phyloP scores from a whole-genome alignment of 2,888 invertebrate species.

The Rhingia campestris region DNA sequence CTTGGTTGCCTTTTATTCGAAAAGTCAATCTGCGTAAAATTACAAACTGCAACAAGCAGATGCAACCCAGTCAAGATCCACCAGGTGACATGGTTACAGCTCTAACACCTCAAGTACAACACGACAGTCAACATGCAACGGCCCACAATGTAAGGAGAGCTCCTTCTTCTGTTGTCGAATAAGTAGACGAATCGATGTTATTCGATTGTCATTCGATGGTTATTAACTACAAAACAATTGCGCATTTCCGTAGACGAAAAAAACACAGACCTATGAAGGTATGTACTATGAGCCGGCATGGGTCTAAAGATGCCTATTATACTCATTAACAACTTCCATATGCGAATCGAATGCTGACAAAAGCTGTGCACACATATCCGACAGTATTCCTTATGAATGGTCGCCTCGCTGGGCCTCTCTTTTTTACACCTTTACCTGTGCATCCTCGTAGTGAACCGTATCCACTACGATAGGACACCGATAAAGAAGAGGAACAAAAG shows the following conservation, averaged over 20 bases:
- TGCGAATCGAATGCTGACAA: conserved; percentile 69
- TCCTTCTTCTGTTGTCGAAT: not conserved
- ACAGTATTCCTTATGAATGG: conserved; percentile 19
- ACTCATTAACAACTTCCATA: conserved; percentile 64
- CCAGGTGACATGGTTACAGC: conserved; percentile 50
- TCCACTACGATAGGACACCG: conserved; percentile 4
- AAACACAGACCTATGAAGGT: not conserved
- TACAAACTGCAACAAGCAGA: conserved; percentile 40
- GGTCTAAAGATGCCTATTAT: conserved; percentile 37
- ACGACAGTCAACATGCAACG: conserved; percentile 29
- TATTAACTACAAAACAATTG: conserved; percentile 67
- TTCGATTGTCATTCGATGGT: conserved; percentile 69
- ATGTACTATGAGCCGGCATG: conserved; percentile 46
- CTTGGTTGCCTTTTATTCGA: not conserved
- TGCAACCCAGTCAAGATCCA: conserved; percentile 30
- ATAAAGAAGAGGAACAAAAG: conserved; percentile 32
- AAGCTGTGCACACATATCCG: conserved; percentile 62
- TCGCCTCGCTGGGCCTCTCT: conserved; percentile 40
- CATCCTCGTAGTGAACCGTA: not conserved
- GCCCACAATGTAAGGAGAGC: conserved; percentile 12
- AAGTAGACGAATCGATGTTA: conserved; percentile 41
- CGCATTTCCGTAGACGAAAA: conserved; percentile 39
- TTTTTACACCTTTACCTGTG: conserved; percentile 68
- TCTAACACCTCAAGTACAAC: conserved; percentile 37
- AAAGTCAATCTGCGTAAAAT: conserved; percentile 34